Percentiles rank a stretch among this genome's conserved stretches.
These are phyloP conservation scores for Pinctada fucata DNA, from an alignment of 2,888 invertebrate genomes.

Conservation along the genomic window DNA sequence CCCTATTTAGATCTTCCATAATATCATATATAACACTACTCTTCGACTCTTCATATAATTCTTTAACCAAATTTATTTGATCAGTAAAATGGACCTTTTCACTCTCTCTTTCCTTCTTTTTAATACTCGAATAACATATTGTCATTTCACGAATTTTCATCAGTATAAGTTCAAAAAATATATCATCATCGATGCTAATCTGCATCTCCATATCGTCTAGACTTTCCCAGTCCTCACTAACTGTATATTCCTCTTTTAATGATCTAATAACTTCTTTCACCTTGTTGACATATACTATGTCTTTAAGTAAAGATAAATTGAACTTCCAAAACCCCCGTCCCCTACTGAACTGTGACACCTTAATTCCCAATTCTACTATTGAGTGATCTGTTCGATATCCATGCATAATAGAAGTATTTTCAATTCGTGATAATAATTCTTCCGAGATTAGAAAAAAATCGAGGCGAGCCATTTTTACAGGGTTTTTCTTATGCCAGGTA, in stretches of 20 bases:
- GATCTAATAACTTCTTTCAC: no score
- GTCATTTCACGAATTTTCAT: background rate
- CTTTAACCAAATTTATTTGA: background rate
- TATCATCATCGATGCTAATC: background rate
- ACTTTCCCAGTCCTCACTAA: no score
- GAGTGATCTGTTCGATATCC: background rate
- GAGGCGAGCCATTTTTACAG: background rate
- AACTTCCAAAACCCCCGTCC: constrained; percentile 5
- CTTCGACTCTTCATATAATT: background rate
- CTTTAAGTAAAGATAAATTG: background rate
- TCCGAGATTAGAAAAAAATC: background rate
- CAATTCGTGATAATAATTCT: background rate
- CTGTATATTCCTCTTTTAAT: no score
- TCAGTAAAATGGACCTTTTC: background rate
- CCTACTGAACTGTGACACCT: background rate
- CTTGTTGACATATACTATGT: background rate
- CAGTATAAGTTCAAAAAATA: background rate
- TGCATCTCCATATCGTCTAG: background rate
- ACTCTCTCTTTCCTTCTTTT: background rate
- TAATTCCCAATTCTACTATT: background rate
- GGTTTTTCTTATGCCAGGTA: background rate
- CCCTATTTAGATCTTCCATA: background rate
- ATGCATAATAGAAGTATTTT: background rate
- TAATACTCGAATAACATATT: background rate
- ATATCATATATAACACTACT: background rate